Evolutionary conservation across 2,888 invertebrate species (phyloP).

Genomic region (Harmothoe impar): DNA sequence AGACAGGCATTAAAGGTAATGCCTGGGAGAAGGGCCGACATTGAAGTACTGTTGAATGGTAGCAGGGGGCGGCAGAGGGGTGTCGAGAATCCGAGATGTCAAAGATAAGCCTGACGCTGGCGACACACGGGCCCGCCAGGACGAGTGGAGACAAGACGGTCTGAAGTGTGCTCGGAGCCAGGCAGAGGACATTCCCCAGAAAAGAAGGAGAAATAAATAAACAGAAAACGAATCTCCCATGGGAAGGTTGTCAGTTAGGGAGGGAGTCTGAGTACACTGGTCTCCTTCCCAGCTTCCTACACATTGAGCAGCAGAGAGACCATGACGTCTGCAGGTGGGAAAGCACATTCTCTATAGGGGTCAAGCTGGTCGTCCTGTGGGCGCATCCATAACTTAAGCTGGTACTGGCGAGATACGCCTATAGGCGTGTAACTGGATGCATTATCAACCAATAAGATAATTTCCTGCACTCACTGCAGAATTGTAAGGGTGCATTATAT

Average conservation of each 20-base stretch:
- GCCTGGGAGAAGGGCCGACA: not conserved
- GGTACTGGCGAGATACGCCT: no score
- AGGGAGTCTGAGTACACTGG: no score
- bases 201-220: not conserved
- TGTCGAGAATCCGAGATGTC: not conserved
- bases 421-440: no score
- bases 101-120: constrained; percentile 19
- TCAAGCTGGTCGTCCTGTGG: no score
- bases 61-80: not conserved
- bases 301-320: no score
- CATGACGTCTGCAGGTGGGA: no score
- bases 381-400: no score
- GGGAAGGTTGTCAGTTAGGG: not conserved
- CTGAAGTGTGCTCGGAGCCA: constrained; percentile 28
- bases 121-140: constrained; percentile 15
- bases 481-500: no score
- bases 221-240: not conserved
- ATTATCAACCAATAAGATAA: no score
- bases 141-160: not conserved
- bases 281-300: no score
- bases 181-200: not conserved
- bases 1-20: not conserved
- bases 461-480: no score
- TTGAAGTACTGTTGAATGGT: not conserved
- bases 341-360: no score